Percentiles rank a stretch among this genome's conserved stretches.
Evolutionary conservation across 2,888 invertebrate genomes (phyloP).

Genomic region (Automeris io): DNA sequence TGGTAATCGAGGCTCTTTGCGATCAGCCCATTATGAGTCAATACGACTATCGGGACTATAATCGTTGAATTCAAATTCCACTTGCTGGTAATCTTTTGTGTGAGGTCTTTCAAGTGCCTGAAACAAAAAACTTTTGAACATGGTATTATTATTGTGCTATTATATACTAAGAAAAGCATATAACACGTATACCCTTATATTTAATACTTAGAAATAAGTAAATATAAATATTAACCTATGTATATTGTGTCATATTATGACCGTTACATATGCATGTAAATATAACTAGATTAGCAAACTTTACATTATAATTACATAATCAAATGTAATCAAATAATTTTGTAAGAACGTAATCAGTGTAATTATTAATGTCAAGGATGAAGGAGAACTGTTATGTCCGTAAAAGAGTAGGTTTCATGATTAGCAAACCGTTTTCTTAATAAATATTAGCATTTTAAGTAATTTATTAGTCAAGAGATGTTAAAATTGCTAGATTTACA

Average conservation of each 20-base stretch:
- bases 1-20: no score
- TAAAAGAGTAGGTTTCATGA: neutral
- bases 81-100: no score
- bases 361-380: conserved; percentile 11
- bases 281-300: neutral
- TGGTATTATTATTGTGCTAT: no score
- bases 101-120: no score
- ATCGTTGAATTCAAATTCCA: no score
- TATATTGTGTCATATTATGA: neutral
- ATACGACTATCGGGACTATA: no score
- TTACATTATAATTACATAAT: neutral
- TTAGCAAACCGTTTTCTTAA: neutral
- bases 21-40: no score
- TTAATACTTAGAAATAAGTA: neutral
- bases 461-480: neutral
- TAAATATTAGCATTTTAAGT: neutral
- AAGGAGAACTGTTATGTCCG: conserved; percentile 4
- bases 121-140: no score
- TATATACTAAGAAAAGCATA: no score
- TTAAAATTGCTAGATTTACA: neutral
- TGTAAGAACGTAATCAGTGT: conserved; percentile 6
- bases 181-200: no score
- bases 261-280: neutral
- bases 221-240: neutral
- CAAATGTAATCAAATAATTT: conserved; percentile 4